These are phyloP conservation scores for Pollicipes pollicipes DNA, from an alignment of 1,140 invertebrate genomes.

Conservation along the genomic window DNA sequence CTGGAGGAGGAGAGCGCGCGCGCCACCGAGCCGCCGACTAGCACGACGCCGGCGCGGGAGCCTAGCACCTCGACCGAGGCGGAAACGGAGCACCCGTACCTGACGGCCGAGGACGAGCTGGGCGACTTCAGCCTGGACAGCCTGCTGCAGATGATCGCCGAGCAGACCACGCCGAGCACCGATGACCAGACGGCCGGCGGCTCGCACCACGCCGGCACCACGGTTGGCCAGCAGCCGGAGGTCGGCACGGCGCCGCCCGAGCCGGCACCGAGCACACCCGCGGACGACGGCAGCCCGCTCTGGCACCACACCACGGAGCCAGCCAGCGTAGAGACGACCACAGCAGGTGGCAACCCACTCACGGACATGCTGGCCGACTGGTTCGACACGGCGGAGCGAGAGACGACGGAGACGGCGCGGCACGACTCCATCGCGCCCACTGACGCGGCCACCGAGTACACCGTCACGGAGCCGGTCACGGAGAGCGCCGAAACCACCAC, in stretches of 20 bases:
- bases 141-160: neutral
- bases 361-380: neutral
- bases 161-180: neutral
- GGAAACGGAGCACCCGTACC: neutral
- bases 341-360: too few species aligned
- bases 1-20: neutral
- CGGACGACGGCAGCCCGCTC: too few species aligned
- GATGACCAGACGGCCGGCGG: neutral
- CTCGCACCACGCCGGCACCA: too few species aligned
- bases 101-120: neutral
- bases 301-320: too few species aligned
- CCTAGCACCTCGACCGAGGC: neutral
- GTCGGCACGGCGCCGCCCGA: neutral
- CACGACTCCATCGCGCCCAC: neutral
- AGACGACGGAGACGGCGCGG: neutral
- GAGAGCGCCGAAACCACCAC: neutral
- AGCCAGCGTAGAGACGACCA: neutral
- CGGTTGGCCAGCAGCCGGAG: neutral
- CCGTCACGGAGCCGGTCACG: neutral
- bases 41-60: neutral
- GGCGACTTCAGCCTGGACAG: neutral
- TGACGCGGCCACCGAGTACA: neutral
- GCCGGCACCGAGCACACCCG: too few species aligned
- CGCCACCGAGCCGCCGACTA: neutral
- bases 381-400: neutral